Conservation (phyloP, 2,113 vertebrate species). For the Microtus oregoni region DNA sequence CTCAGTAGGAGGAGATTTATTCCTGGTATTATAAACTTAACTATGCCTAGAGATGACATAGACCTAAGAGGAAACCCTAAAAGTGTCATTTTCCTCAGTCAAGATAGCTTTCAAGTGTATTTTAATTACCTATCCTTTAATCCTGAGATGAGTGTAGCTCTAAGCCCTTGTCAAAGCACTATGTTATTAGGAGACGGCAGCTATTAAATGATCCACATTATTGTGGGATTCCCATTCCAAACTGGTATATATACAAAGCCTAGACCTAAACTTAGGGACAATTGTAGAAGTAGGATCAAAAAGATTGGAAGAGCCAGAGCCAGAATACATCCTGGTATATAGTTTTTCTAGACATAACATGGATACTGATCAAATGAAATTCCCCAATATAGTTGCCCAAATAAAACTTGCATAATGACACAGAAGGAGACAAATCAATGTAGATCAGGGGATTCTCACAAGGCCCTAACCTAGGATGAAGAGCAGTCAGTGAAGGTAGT, state of each 20-base stretch:
- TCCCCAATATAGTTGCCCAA: not conserved
- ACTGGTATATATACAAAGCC: not conserved
- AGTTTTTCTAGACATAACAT: not conserved
- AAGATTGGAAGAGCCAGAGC: not conserved
- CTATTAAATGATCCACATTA: not conserved
- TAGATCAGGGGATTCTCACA: not conserved
- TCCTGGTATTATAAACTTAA: not conserved
- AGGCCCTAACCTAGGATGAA: not conserved
- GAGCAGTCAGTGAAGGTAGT: not conserved
- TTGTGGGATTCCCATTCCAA: not conserved
- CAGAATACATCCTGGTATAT: not conserved
- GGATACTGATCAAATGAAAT: not conserved
- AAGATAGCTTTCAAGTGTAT: not conserved
- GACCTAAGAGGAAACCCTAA: not conserved
- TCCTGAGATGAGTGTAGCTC: not conserved
- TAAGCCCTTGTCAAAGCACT: not conserved
- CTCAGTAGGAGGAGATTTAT: not conserved
- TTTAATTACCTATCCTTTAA: not conserved
- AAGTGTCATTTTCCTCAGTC: not conserved
- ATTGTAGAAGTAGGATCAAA: not conserved
- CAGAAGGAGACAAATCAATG: not conserved
- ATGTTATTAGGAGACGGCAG: not conserved
- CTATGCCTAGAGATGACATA: not conserved
- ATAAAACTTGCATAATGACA: not conserved
- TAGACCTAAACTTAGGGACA: not conserved